These are phyloP conservation scores for Drosophila subpulchrella DNA, from an alignment of 1,140 invertebrate species.

Conservation along the genomic window DNA sequence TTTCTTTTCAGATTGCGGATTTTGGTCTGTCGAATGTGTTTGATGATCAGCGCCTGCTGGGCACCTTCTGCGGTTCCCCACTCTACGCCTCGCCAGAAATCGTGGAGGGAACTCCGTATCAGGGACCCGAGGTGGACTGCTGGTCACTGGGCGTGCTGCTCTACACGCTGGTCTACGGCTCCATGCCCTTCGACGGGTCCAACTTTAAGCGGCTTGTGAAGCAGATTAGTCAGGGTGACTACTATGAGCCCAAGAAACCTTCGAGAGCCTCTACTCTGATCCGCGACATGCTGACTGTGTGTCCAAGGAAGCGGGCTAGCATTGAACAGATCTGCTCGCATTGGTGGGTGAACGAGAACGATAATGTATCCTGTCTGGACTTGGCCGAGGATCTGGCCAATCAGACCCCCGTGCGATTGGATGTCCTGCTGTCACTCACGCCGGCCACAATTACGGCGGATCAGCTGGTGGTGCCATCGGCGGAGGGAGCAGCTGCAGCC, in stretches of 20 bases:
- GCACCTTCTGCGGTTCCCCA: slow-evolving; percentile 99
- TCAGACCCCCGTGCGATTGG: slow-evolving; percentile 94
- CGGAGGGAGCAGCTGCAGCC: slow-evolving; percentile 68
- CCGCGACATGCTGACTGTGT: slow-evolving; percentile 96
- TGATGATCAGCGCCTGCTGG: slow-evolving; percentile 93
- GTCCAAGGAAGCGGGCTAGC: slow-evolving; percentile 94
- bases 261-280: slow-evolving; percentile 98
- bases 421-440: slow-evolving; percentile 93
- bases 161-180: slow-evolving; percentile 99
- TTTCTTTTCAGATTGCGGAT: slow-evolving; percentile 93
- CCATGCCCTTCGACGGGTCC: slow-evolving; percentile 99
- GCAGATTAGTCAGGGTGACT: slow-evolving; percentile 98
- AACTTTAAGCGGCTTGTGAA: slow-evolving; percentile 98
- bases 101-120: slow-evolving; percentile 98
- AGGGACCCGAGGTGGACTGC: slow-evolving; percentile 97
- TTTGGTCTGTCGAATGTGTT: slow-evolving; percentile 99
- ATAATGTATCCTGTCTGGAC: slow-evolving; percentile 92
- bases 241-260: slow-evolving; percentile 97
- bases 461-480: slow-evolving; percentile 88
- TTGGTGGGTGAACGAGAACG: slow-evolving; percentile 96
- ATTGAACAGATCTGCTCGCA: slow-evolving; percentile 97
- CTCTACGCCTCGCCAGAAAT: slow-evolving; percentile 99
- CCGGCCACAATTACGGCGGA: slow-evolving; percentile 88
- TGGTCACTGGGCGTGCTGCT: slow-evolving; percentile 99
- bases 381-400: slow-evolving; percentile 95